Percentiles rank a stretch among this genome's conserved stretches.
phyloP scores from a whole-genome alignment of 2,888 invertebrate genomes.

The Pristionchus maxplancki region DNA sequence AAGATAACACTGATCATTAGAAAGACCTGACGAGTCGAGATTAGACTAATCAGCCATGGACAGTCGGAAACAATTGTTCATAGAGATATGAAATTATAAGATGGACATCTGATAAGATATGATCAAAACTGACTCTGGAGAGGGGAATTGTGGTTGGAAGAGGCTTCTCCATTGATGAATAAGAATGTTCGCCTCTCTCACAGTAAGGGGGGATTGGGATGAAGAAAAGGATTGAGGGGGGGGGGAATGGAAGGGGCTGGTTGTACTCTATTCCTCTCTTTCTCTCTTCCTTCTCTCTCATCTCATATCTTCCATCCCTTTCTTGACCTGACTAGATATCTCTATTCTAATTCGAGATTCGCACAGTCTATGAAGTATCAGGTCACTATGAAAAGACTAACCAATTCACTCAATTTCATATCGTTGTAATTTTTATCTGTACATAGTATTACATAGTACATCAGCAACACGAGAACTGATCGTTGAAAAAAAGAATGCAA shows the following conservation, averaged over 20 bases:
- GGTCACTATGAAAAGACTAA: background rate
- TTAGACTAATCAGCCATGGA: background rate
- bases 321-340: background rate
- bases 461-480: background rate
- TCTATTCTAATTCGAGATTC: background rate
- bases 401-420: background rate
- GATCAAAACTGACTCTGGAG: conserved; percentile 17
- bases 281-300: conserved; percentile 12
- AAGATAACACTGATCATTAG: conserved; percentile 9
- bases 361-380: background rate
- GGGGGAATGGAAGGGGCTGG: conserved; percentile 17
- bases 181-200: background rate
- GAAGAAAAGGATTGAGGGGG: conserved; percentile 12
- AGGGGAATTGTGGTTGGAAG: conserved; percentile 1
- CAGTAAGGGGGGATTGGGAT: background rate
- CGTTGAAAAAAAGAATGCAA: conserved; percentile 20
- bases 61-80: background rate
- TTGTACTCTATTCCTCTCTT: background rate
- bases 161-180: conserved; percentile 19
- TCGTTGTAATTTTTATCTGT: conserved; percentile 8
- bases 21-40: background rate
- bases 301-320: background rate
- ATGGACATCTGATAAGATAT: background rate
- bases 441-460: conserved; percentile 12
- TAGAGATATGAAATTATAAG: too few species aligned